These are phyloP conservation scores for Suricata suricatta DNA, from an alignment of 2,113 vertebrate genomes.

Conservation along the genomic window DNA sequence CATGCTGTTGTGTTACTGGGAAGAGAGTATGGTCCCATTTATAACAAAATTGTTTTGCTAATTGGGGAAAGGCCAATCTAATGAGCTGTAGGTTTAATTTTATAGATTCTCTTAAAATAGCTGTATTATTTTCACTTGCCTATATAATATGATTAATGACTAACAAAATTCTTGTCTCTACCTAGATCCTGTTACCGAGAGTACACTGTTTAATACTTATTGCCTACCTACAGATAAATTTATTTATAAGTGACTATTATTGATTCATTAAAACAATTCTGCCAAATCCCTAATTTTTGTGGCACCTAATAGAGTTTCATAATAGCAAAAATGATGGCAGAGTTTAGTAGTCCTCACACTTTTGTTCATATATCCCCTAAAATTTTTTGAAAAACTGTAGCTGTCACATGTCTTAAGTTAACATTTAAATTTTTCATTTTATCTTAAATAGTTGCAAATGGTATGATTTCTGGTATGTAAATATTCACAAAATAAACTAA, in stretches of 20 bases:
- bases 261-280: conserved; percentile 28
- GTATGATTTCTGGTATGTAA: not conserved
- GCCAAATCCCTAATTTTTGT: not conserved
- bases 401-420: not conserved
- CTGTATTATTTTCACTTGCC: not conserved
- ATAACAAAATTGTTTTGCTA: conserved; percentile 19
- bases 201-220: conserved; percentile 15
- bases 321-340: not conserved
- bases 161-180: conserved; percentile 14
- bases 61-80: not conserved
- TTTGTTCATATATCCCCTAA: not conserved
- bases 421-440: not conserved
- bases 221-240: not conserved
- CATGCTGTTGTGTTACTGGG: not conserved
- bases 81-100: not conserved
- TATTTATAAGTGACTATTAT: not conserved
- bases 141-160: conserved; percentile 8
- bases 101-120: conserved; percentile 23
- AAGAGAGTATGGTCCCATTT: not conserved
- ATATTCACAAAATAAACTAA: not conserved
- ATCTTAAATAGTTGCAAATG: conserved; percentile 9
- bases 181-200: conserved; percentile 6
- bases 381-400: conserved; percentile 7
- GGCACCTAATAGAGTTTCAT: conserved; percentile 4
- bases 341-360: not conserved